phyloP scores from a whole-genome alignment of 2,113 vertebrate species.

The Perognathus longimembris region DNA sequence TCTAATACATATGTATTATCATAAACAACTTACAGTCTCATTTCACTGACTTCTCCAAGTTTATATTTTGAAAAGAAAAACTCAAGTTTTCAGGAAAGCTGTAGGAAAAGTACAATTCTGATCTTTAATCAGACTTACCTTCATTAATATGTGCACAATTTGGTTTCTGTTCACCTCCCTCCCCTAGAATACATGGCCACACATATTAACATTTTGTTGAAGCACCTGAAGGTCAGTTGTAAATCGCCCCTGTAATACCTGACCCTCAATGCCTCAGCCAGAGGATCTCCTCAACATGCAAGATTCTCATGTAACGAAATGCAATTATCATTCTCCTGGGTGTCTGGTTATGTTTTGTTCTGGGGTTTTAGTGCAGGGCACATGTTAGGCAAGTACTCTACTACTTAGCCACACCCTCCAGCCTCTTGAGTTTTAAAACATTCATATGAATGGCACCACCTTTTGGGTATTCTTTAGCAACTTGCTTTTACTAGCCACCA shows the following conservation, averaged over 20 bases:
- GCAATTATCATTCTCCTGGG: not conserved
- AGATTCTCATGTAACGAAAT: not conserved
- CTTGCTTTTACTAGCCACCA: not conserved
- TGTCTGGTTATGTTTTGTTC: not conserved
- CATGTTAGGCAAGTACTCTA: not conserved
- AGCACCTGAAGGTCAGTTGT: not conserved
- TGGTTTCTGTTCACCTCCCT: not conserved
- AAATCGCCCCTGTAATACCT: not conserved
- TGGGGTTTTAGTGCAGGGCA: not conserved
- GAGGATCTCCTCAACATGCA: not conserved
- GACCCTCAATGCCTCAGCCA: not conserved
- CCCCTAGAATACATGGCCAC: too few species aligned
- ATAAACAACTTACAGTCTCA: not conserved
- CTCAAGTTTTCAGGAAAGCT: not conserved
- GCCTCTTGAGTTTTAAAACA: not conserved
- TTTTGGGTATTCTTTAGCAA: not conserved
- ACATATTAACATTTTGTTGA: not conserved
- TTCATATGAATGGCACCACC: not conserved
- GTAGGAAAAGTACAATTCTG: not conserved
- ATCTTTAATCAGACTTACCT: conserved; percentile 10
- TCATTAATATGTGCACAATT: not conserved
- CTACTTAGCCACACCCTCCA: not conserved
- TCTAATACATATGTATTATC: not conserved
- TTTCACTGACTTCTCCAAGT: not conserved
- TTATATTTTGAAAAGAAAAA: not conserved